Conservation (phyloP, 2,888 invertebrate genomes). For the Heliconius aoede region DNA sequence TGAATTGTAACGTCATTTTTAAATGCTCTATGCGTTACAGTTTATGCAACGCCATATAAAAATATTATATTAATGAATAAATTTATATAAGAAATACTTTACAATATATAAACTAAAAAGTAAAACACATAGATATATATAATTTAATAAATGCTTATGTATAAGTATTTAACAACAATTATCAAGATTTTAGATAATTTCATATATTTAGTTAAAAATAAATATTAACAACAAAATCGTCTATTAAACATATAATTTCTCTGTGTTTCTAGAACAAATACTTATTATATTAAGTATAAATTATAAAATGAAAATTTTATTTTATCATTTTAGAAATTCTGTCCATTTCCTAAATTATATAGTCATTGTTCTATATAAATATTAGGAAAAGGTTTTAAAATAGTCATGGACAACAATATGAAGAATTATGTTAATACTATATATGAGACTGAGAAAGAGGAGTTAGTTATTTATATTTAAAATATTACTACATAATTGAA, state of each 20-base stretch:
- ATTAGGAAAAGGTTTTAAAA: not conserved
- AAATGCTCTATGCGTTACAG: conserved; percentile 30
- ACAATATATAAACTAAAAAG: no score
- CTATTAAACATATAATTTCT: no score
- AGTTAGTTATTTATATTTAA: not conserved
- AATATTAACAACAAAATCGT: not conserved
- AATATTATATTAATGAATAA: not conserved
- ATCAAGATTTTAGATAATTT: not conserved
- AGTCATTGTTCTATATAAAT: not conserved
- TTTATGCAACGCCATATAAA: conserved; percentile 20
- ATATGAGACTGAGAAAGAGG: not conserved
- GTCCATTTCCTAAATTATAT: not conserved
- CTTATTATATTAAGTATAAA: no score
- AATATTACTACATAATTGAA: not conserved
- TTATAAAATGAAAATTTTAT: not conserved
- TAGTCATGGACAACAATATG: not conserved
- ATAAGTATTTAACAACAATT: not conserved
- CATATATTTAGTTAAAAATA: not conserved
- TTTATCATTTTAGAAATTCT: not conserved
- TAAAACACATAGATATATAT: no score
- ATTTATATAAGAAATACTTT: not conserved
- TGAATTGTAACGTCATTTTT: conserved; percentile 19
- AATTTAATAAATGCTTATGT: not conserved
- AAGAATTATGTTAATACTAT: not conserved
- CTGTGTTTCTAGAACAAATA: no score